phyloP scores from a whole-genome alignment of 2,797 vertebrate genomes.

The Podarcis siculus region DNA sequence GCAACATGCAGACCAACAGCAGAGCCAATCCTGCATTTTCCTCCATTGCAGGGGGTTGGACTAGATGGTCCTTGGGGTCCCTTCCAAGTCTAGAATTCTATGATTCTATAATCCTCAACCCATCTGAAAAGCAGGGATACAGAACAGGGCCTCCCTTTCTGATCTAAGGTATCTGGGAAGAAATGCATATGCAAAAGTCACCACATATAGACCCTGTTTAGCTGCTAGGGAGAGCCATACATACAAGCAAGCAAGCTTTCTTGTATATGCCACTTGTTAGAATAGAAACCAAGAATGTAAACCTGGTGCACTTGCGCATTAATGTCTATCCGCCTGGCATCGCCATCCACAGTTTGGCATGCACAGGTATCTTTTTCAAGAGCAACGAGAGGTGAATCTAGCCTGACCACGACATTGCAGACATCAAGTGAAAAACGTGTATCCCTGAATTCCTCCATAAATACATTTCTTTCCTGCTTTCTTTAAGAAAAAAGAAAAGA shows the following conservation, averaged over 20 bases:
- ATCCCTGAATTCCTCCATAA: background rate
- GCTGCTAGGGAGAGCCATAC: background rate
- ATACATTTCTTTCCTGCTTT: background rate
- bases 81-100: too few relatives aligned
- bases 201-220: background rate
- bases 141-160: too few relatives aligned
- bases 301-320: background rate
- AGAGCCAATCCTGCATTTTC: too few relatives aligned
- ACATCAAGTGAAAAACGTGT: background rate
- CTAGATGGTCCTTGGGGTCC: too few relatives aligned
- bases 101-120: too few relatives aligned
- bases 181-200: too few relatives aligned
- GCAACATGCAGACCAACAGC: too few relatives aligned
- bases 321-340: background rate
- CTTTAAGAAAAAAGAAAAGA: background rate
- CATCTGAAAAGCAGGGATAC: too few relatives aligned
- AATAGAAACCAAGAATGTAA: background rate
- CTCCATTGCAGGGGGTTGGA: too few relatives aligned
- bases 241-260: background rate
- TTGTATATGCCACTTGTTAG: background rate
- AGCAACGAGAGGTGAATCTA: background rate
- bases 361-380: background rate
- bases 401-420: background rate
- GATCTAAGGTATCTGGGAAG: too few relatives aligned
- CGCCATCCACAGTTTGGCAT: background rate